Conservation (phyloP, 2,888 invertebrate species). For the Saturnia japonica region DNA sequence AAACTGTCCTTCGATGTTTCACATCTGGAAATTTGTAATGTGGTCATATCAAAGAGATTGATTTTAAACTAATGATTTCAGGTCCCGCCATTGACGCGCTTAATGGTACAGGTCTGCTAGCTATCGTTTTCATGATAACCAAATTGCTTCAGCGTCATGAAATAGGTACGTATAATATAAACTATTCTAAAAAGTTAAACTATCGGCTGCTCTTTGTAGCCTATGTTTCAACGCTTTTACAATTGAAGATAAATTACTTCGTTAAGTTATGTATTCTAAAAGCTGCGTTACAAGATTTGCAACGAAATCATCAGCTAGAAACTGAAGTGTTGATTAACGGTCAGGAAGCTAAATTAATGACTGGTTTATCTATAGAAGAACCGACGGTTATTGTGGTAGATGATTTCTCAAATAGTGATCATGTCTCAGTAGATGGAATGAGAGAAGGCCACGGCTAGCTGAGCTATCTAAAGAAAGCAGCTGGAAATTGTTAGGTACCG, state of each 20-base stretch:
- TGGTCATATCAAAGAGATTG: neutral
- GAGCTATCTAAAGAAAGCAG: neutral
- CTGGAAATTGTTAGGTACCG: neutral
- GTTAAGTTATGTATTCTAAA: too few relatives aligned
- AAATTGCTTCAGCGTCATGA: constrained; percentile 3
- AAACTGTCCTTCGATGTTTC: neutral
- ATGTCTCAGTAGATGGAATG: neutral
- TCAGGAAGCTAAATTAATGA: neutral
- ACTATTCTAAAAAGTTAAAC: neutral
- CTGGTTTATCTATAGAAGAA: neutral
- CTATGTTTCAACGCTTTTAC: too few relatives aligned
- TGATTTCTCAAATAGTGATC: neutral
- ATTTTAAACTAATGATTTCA: neutral
- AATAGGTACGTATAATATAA: neutral
- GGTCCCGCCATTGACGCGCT: neutral
- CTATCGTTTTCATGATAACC: neutral
- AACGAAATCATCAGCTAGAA: too few relatives aligned
- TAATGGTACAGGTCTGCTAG: constrained; percentile 1
- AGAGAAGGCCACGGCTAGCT: neutral
- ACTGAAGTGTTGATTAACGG: too few relatives aligned
- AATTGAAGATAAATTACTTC: too few relatives aligned
- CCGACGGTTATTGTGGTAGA: neutral
- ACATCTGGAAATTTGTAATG: too few relatives aligned
- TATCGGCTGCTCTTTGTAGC: neutral
- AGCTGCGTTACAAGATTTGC: too few relatives aligned